phyloP scores from a whole-genome alignment of 1,140 invertebrate genomes.

The Nasonia giraulti region DNA sequence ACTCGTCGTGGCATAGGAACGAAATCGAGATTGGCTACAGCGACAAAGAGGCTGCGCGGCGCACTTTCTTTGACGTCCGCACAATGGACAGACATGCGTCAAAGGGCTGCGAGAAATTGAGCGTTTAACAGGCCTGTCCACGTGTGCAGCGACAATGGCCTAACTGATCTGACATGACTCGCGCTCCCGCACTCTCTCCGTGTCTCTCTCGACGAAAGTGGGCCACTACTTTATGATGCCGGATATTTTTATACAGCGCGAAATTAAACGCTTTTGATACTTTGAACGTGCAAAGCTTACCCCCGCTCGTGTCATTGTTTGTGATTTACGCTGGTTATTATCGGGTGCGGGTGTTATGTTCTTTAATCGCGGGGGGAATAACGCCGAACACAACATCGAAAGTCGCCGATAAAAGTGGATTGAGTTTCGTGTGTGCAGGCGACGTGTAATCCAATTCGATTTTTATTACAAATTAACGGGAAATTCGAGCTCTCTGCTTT shows the following conservation, averaged over 20 bases:
- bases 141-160: neutral
- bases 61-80: constrained; percentile 15
- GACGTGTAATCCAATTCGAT: neutral
- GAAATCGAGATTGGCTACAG: neutral
- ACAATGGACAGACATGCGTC: constrained; percentile 13
- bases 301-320: neutral
- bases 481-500: neutral
- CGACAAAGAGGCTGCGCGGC: neutral
- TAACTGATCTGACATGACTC: constrained; percentile 1
- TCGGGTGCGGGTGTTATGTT: neutral
- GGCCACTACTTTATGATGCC: neutral
- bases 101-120: constrained; percentile 44
- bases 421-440: neutral
- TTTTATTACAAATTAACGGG: neutral
- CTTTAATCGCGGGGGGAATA: too few relatives aligned
- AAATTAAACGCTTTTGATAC: neutral
- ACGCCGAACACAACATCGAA: neutral
- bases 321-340: neutral
- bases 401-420: neutral
- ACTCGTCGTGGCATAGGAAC: neutral
- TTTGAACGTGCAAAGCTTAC: neutral
- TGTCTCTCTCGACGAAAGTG: too few relatives aligned
- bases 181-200: too few relatives aligned
- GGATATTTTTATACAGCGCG: neutral
- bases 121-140: constrained; percentile 27